Evolutionary conservation across 2,797 vertebrate species (phyloP).

Genomic region (Arnoldichthys spilopterus): DNA sequence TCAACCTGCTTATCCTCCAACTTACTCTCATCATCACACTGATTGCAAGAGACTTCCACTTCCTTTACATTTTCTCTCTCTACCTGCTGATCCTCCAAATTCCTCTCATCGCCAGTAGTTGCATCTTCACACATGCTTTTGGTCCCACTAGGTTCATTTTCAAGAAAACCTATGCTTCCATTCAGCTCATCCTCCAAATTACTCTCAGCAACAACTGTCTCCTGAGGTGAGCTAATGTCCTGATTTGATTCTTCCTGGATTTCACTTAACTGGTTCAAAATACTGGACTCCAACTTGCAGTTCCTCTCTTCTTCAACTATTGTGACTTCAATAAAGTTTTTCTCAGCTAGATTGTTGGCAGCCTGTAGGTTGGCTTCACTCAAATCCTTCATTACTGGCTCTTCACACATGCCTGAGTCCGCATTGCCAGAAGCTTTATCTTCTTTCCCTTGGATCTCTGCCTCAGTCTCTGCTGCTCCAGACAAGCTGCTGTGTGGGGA

Average conservation of each 20-base stretch:
- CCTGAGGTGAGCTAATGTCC: constrained; percentile 13
- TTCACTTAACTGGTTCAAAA: background rate
- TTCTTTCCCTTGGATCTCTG: constrained; percentile 36
- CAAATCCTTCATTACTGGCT: constrained; percentile 24
- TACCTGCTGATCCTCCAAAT: constrained; percentile 14
- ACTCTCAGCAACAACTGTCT: background rate
- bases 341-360: constrained; percentile 17
- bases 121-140: constrained; percentile 21
- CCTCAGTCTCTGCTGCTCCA: constrained; percentile 41
- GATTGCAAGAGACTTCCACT: constrained; percentile 3
- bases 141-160: constrained; percentile 20
- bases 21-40: constrained; percentile 5
- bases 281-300: constrained; percentile 24
- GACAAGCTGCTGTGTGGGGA: constrained; percentile 57
- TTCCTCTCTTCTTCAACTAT: constrained; percentile 16
- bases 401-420: constrained; percentile 34
- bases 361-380: constrained; percentile 26
- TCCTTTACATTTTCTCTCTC: constrained; percentile 25
- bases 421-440: constrained; percentile 18
- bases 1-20: background rate
- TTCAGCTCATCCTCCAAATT: constrained; percentile 27
- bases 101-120: constrained; percentile 7
- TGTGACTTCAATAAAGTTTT: constrained; percentile 5
- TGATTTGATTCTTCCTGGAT: constrained; percentile 23
- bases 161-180: constrained; percentile 15